These are phyloP conservation scores for Syrphus vitripennis DNA, from an alignment of 2,888 invertebrate species.

Conservation along the genomic window DNA sequence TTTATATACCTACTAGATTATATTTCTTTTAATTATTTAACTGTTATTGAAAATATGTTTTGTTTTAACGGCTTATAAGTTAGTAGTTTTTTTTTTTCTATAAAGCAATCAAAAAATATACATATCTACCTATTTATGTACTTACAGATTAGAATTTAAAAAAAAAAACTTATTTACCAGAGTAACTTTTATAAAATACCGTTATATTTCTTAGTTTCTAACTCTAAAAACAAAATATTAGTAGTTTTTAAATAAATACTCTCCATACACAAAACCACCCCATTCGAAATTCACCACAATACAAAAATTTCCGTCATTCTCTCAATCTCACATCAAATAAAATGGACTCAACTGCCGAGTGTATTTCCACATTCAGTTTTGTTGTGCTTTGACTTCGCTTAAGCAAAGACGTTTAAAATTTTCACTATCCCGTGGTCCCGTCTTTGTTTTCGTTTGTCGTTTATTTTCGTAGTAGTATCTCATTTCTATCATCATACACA, in stretches of 20 bases:
- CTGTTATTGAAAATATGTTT: too few relatives aligned
- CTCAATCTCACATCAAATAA: background rate
- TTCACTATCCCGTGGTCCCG: background rate
- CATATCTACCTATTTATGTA: too few relatives aligned
- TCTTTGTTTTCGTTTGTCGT: slow-evolving; percentile 23
- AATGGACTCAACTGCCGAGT: background rate
- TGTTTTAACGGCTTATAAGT: too few relatives aligned
- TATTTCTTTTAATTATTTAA: too few relatives aligned
- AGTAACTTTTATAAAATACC: too few relatives aligned
- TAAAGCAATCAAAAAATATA: too few relatives aligned
- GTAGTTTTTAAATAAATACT: background rate
- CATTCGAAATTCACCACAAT: slow-evolving; percentile 13
- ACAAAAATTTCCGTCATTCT: slow-evolving; percentile 13
- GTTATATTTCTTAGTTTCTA: background rate
- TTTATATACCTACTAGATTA: too few relatives aligned
- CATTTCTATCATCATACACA: slow-evolving; percentile 36
- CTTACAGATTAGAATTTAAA: too few relatives aligned
- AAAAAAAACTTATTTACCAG: too few relatives aligned
- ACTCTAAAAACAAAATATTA: background rate
- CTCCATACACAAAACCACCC: slow-evolving; percentile 2
- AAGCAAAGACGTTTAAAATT: slow-evolving; percentile 48
- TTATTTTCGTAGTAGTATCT: slow-evolving; percentile 45
- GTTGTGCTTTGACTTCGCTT: slow-evolving; percentile 57
- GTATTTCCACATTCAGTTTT: slow-evolving; percentile 28
- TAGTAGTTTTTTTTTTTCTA: too few relatives aligned